These are phyloP conservation scores for Hylomyscus alleni DNA, from an alignment of 2,797 vertebrate species.

Conservation along the genomic window DNA sequence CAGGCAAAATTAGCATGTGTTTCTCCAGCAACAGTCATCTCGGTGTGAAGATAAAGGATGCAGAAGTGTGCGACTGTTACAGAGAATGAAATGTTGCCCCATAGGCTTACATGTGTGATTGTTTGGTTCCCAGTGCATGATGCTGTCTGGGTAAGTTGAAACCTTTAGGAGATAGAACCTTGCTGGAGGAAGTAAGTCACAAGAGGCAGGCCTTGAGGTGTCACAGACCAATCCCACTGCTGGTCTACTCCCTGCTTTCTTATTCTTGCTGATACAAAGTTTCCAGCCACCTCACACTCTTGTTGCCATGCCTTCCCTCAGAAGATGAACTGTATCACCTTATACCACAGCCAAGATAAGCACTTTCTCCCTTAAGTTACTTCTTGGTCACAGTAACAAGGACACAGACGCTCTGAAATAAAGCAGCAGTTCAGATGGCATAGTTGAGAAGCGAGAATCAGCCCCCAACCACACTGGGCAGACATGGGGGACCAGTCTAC, in stretches of 20 bases:
- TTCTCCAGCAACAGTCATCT: not conserved
- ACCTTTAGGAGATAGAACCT: not conserved
- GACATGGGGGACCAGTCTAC: not conserved
- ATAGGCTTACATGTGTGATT: not conserved
- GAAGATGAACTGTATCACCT: not conserved
- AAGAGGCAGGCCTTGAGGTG: not conserved
- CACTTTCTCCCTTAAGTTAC: not conserved
- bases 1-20: not conserved
- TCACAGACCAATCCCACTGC: not conserved
- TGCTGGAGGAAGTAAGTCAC: not conserved
- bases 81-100: not conserved
- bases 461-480: not conserved
- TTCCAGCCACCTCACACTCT: not conserved
- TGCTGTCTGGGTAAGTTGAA: not conserved
- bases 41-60: not conserved
- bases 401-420: not conserved
- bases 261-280: not conserved
- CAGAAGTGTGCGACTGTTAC: accelerated
- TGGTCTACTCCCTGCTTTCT: not conserved
- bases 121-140: not conserved
- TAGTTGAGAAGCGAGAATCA: accelerated
- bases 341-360: not conserved
- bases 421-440: not conserved
- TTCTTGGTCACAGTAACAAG: not conserved
- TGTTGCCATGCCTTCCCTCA: not conserved